Conservation (phyloP, 2,888 invertebrate species). For the Branchipolynoe longqiensis region DNA sequence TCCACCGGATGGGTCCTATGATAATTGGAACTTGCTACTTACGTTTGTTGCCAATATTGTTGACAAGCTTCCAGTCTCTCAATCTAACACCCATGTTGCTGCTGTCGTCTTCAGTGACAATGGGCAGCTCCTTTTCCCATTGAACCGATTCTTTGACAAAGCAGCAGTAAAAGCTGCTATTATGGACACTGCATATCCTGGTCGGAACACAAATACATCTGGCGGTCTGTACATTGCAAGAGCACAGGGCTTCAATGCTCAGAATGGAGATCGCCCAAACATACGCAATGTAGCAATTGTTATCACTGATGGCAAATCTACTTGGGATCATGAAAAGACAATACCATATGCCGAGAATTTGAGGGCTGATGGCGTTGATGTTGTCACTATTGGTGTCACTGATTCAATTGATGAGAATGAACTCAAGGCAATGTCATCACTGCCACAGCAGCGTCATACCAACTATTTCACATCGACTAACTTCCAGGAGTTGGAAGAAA, state of each 20-base stretch:
- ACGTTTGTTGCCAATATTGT: conserved; percentile 10
- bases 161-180: conserved; percentile 1
- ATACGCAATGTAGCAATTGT: conserved; percentile 22
- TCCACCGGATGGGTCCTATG: conserved; percentile 24
- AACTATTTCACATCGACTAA: conserved; percentile 16
- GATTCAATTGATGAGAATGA: conserved; percentile 18
- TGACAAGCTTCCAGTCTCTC: conserved; percentile 6
- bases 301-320: conserved; percentile 40
- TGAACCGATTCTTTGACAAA: neutral
- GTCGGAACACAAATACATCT: conserved; percentile 34
- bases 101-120: conserved; percentile 21
- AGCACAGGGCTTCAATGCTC: neutral
- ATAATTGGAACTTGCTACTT: conserved; percentile 32
- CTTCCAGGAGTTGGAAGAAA: neutral
- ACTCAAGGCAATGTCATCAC: conserved; percentile 17
- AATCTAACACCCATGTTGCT: neutral
- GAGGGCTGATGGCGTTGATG: neutral
- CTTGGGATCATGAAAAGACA: conserved; percentile 27
- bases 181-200: conserved; percentile 1
- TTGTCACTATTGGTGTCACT: conserved; percentile 20
- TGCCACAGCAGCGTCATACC: neutral
- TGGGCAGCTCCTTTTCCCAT: conserved; percentile 1
- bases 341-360: conserved; percentile 17
- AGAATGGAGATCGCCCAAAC: conserved; percentile 20
- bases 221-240: conserved; percentile 26